Base-by-base conservation (phyloP, 2,888 invertebrate genomes). In the Synergus laeviventris region DNA sequence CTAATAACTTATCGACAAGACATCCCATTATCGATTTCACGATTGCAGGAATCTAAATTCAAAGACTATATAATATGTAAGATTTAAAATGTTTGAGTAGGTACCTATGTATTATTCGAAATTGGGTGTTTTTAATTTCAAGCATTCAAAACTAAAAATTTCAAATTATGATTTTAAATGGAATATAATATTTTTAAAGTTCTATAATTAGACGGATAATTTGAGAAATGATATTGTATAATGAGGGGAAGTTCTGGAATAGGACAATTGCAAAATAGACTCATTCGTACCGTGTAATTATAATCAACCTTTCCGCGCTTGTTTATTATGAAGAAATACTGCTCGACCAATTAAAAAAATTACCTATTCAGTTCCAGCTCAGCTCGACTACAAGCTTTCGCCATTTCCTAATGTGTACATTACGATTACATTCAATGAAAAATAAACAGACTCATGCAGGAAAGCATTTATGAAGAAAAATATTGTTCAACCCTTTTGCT, bases 1-100 rank as follows among this genome's bases (percentile, higher is more conserved):
- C n/a, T n/a, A n/a, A n/a, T 62, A 62, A 62, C 18, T 62, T 62
- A 38, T 62, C n/a, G 38, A n/a, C 11, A n/a, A 62, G 16, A 38
- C 16, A 61, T 12, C 38, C 8, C 11, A 61, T 36, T 36, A 24
- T 14, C 31, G 31, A 31, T 31, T 31, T 31, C 5, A 31, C 31
- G 7, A 31, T 5, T 31, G 31, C 31, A 0, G 5, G 31, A 31
- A 5, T 31, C 0, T 5, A 31, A 5, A 31, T 31, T 31, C 31
- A 31, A 31, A 31, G 31, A 31, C 7, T 31, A 31, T 31, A 31
- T 31, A 31, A 31, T 5, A 31, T 31, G 31, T 31, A 31, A 31
- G 5, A 31, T 31, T 31, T 31, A 54, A 54, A 18, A 54, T n/a
- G n/a, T n/a, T n/a, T n/a, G n/a, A n/a, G n/a, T n/a, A n/a, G n/a